Base-by-base conservation (phyloP, 2,113 vertebrate genomes). In the Jacana jacana region DNA sequence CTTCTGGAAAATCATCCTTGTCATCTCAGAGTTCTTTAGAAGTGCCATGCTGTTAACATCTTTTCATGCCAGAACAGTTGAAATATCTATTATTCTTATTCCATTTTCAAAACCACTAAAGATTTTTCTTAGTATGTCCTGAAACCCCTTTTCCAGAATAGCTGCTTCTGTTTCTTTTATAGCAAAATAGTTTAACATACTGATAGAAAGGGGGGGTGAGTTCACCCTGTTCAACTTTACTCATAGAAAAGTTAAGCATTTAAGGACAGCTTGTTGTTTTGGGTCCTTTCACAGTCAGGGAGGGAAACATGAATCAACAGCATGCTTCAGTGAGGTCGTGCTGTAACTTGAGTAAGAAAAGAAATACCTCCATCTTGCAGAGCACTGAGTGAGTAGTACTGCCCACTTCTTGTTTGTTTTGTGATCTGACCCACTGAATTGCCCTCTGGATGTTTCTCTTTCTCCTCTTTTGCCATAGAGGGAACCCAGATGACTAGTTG, bases 21-120 rank as follows among this genome's bases (percentile, higher is more conserved):
- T 86, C 64, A 91, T 91, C 72, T 94, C 46, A n/a, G 25, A 86
- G 35, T 91, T 95, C 69, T 97, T 86, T 68, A 42, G 28, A 92
- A 81, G 39, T 92, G 51, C 69, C 77, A 58, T 84, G 72, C 81
- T 91, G 77, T 79, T 95, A 95, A 84, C 69, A 89, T 42, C 84
- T 89, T 95, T 92, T 96, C 81, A 91, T 96, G 60, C 48, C 69
- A 89, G 77, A 81, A 84, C 33, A 63, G 81, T 37, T 96, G 89
- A 96, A 93, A 86, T 95, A 72, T 33, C 91, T 94, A 61, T 86
- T 96, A 69, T 95, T 93, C 58, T 83, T 73, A 31, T 78, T 96
- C 84, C 73, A 55, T 71, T 92, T 94, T 92, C 69, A 87, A 91
- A 97, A 91, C n/a, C 19, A 49, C 65, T 91, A 91, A 96, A 84